phyloP scores from a whole-genome alignment of 1,140 invertebrate species.

The Musca domestica region DNA sequence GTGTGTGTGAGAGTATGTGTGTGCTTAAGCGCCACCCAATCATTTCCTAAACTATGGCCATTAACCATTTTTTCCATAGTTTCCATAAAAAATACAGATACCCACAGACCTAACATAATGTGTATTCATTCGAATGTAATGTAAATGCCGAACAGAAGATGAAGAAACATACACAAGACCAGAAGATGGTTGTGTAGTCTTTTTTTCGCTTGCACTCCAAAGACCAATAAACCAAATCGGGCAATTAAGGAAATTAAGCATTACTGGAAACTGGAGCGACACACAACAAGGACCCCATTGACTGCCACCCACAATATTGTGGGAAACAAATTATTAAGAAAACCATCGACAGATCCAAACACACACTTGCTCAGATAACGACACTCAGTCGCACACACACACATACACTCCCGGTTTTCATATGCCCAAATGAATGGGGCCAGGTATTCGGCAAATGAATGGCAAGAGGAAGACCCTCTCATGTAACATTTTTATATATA shows the following conservation, averaged over 20 bases:
- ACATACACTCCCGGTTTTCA: not conserved
- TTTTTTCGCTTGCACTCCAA: not conserved
- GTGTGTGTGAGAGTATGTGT: too few species aligned
- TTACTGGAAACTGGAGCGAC: conserved; percentile 14
- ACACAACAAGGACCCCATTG: conserved; percentile 17
- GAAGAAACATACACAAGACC: too few species aligned
- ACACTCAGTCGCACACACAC: not conserved
- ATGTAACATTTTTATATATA: too few species aligned
- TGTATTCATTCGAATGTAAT: too few species aligned
- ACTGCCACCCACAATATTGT: conserved; percentile 22
- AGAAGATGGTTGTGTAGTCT: too few species aligned
- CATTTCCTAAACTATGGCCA: conserved; percentile 15
- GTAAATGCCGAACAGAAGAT: too few species aligned
- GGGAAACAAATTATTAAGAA: conserved; percentile 22
- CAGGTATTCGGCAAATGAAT: too few species aligned
- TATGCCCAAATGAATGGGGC: too few species aligned
- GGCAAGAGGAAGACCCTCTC: too few species aligned
- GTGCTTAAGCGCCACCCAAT: conserved; percentile 16
- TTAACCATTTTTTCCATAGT: not conserved
- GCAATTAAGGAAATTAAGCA: conserved; percentile 22
- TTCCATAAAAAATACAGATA: too few species aligned
- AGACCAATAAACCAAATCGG: conserved; percentile 16
- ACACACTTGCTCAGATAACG: not conserved
- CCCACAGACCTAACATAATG: too few species aligned
- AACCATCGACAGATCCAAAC: not conserved